Evolutionary conservation across 2,113 vertebrate genomes (phyloP).

Genomic region (Pollimyrus isidori): DNA sequence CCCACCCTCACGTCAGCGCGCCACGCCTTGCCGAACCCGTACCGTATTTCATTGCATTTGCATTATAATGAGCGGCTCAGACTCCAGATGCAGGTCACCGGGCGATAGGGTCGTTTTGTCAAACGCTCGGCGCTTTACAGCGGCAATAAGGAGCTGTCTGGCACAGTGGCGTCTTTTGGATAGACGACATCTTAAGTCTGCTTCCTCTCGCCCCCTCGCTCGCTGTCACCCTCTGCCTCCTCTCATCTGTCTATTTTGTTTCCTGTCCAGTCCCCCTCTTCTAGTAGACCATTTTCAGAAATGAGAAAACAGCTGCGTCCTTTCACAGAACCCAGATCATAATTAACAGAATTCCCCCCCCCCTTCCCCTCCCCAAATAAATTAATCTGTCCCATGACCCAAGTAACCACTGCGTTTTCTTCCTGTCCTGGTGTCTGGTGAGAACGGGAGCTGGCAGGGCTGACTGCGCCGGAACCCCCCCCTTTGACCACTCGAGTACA

Average conservation of each 20-base stretch:
- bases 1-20: too few relatives aligned
- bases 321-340: neutral
- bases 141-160: neutral
- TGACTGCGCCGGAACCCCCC: neutral
- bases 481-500: neutral
- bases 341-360: neutral
- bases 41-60: neutral
- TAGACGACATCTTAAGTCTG: neutral
- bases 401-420: neutral
- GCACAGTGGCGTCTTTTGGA: neutral
- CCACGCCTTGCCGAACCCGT: neutral
- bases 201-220: neutral
- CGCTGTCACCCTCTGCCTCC: constrained; percentile 4
- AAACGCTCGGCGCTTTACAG: neutral
- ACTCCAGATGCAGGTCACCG: neutral
- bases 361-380: neutral
- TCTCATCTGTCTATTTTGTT: constrained; percentile 13
- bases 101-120: constrained; percentile 7
- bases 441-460: neutral
- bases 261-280: neutral
- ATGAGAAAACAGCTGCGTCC: neutral
- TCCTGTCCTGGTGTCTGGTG: constrained; percentile 8
- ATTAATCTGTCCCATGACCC: neutral
- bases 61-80: constrained; percentile 10
- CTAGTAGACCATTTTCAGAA: neutral